Evolutionary conservation across 2,888 invertebrate genomes (phyloP).

Genomic region (Nymphalis urticae): DNA sequence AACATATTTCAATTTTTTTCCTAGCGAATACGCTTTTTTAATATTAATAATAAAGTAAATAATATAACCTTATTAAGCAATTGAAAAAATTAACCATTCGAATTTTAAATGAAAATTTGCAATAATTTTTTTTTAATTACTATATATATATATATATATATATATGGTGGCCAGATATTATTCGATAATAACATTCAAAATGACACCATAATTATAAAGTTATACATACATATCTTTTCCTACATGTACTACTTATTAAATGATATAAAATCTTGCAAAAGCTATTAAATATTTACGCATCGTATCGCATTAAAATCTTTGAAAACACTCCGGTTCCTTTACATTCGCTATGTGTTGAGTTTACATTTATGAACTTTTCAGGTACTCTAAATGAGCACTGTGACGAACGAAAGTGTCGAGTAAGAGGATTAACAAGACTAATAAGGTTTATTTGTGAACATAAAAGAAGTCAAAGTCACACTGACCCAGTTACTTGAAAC

Average conservation of each 20-base stretch:
- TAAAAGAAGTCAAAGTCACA: constrained; percentile 30
- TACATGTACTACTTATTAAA: background rate
- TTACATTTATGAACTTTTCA: constrained; percentile 3
- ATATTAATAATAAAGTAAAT: no score
- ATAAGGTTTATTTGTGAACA: constrained; percentile 30
- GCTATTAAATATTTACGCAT: constrained; percentile 9
- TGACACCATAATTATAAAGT: no score
- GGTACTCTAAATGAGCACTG: constrained; percentile 22
- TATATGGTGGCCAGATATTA: no score
- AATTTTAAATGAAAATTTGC: no score
- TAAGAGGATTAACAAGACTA: constrained; percentile 29
- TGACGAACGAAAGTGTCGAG: constrained; percentile 21
- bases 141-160: no score
- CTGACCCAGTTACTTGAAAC: constrained; percentile 39
- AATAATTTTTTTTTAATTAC: no score
- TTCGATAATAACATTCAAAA: no score
- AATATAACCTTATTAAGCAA: no score
- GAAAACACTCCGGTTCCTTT: background rate
- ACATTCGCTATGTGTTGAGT: background rate
- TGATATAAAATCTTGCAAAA: background rate
- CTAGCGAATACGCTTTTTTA: no score
- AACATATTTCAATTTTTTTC: no score
- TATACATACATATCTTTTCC: no score
- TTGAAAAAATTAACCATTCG: no score
- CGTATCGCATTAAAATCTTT: background rate